Evolutionary conservation across 2,888 invertebrate species (phyloP), one percentile per base, ranked within the genome.

Genomic region (Caradrina clavipalpis): DNA sequence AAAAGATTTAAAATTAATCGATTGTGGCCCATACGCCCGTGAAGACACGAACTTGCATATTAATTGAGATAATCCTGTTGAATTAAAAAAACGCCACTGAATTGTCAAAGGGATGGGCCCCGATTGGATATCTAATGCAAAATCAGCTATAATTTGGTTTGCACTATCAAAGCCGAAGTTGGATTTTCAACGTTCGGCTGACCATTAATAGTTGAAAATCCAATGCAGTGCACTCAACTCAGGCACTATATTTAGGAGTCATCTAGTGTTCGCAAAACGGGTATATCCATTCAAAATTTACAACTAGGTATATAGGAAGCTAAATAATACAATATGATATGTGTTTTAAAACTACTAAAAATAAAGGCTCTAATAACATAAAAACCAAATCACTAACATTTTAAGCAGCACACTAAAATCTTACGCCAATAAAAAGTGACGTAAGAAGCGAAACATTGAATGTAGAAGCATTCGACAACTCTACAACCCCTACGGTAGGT

Each of bases 401-500:
- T 50, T 15, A 45, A 13, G n/a, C 49, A 22, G 5, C n/a, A 13
- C 51, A 57, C 42, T 51, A 42, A 73, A 73, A 49, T 68, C 47
- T 73, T 45, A 47, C 6, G 59, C 51, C 49, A 62, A 80, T 76
- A 76, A 76, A 74, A 80, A 76, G 22, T 56, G 56, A 75, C 63
- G 61, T 56, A 72, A 72, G 63, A 71, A 78, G 50, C 31, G 68
- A 71, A 78, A 81, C 61, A 80, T 69, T 76, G 80, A 80, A 73
- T 76, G 76, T 80, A 76, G 70, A 80, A 76, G 82, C 75, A 70
- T 83, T 86, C 84, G 89, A 86, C 90, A 93, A 94, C 89, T 78
- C 75, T 69, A 75, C 78, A 87, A 87, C 88, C 92, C 89, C 93
- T 93, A 93, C 87, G 89, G 93, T 95, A 95, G 95, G 95, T 95